Evolutionary conservation across 2,888 invertebrate genomes (phyloP).

Genomic region (Heliconius ethilla): DNA sequence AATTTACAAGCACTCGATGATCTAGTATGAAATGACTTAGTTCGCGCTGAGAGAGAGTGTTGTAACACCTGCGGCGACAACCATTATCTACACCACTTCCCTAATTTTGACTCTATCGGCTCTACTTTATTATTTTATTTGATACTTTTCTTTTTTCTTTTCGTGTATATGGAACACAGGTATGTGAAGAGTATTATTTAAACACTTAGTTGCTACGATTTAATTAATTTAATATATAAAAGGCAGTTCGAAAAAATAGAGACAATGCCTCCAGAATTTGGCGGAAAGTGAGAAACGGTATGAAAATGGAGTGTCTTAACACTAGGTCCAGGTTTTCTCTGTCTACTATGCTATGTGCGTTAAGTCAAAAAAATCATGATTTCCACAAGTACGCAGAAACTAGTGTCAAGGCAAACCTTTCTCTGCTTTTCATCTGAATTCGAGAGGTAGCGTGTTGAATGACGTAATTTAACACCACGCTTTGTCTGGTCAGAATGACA

Average conservation of each 20-base stretch:
- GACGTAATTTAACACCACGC: no score
- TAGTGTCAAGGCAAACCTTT: no score
- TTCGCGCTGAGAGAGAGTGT: constrained; percentile 10
- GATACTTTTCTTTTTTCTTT: background rate
- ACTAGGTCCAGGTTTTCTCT: background rate
- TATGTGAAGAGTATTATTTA: no score
- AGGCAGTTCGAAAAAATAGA: no score
- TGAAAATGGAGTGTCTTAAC: background rate
- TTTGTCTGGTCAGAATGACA: no score
- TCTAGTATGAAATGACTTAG: constrained; percentile 16
- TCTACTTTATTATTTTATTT: background rate
- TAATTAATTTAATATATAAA: no score
- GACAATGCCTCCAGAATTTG: background rate
- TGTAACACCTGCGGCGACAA: constrained; percentile 28
- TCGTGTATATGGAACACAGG: no score
- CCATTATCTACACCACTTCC: constrained; percentile 28
- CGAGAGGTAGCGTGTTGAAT: no score
- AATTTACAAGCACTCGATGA: constrained; percentile 1
- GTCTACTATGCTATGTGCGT: background rate
- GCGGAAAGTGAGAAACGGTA: background rate
- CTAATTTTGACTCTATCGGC: constrained; percentile 7
- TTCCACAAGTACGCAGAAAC: no score
- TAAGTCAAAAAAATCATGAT: no score
- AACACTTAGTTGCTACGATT: no score
- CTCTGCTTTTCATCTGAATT: no score